Conservation (phyloP, 1,140 invertebrate species). For the Sarcophaga peregrina region DNA sequence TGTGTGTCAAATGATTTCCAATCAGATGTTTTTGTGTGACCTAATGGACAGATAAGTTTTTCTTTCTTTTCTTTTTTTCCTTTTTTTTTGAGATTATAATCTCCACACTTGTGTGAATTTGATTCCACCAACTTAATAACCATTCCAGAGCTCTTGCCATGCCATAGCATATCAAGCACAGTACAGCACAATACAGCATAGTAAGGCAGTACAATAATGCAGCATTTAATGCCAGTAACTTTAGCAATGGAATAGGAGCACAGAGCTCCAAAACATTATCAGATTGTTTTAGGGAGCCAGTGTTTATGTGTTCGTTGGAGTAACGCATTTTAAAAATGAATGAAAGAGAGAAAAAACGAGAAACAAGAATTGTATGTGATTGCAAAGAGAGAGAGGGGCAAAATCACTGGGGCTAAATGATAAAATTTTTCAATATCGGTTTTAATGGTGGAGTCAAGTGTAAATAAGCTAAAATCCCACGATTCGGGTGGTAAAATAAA, state of each 20-base stretch:
- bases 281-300: no score
- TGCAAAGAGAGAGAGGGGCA: background rate
- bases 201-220: background rate
- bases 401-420: conserved; percentile 18
- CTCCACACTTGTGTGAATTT: conserved; percentile 41
- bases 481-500: conserved; percentile 41
- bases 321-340: no score
- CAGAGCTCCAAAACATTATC: no score
- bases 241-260: background rate
- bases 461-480: conserved; percentile 41
- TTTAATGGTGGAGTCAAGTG: conserved; percentile 36
- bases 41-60: conserved; percentile 37
- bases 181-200: background rate
- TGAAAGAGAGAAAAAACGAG: no score
- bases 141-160: background rate
- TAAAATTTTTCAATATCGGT: conserved; percentile 24
- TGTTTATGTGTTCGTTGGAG: no score
- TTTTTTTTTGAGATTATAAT: conserved; percentile 27
- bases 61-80: background rate
- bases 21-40: conserved; percentile 26
- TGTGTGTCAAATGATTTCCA: no score
- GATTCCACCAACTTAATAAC: conserved; percentile 19
- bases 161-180: background rate
- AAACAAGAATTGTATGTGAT: background rate
- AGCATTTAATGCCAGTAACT: background rate